Percentiles rank a stretch among this genome's conserved stretches.
Evolutionary conservation across 2,797 vertebrate genomes (phyloP).

Genomic region (Gallinago solitaria): DNA sequence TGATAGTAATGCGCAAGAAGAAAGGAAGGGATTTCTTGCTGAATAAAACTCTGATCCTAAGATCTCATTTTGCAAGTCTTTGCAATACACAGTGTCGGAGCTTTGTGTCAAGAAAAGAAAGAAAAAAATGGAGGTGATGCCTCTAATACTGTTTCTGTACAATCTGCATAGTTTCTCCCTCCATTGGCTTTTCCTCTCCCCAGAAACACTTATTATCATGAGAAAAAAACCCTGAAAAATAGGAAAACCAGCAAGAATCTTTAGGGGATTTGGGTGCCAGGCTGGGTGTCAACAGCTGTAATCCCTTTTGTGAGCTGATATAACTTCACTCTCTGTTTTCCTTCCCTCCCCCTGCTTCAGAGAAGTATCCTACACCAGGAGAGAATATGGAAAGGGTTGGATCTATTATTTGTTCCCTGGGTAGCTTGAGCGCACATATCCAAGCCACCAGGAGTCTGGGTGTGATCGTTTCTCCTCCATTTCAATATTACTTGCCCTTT

Average conservation of each 20-base stretch:
- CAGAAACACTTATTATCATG: not conserved
- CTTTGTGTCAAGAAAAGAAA: not conserved
- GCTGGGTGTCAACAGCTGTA: not conserved
- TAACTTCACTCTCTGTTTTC: not conserved
- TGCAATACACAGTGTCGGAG: not conserved
- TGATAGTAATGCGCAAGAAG: not conserved
- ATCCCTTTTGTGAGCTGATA: not conserved
- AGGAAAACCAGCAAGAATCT: not conserved
- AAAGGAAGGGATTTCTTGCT: not conserved
- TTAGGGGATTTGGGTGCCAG: not conserved
- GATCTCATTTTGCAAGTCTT: not conserved
- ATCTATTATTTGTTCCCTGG: not conserved
- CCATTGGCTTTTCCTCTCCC: not conserved
- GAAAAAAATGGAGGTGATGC: not conserved
- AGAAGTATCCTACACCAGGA: not conserved
- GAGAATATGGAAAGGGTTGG: not conserved
- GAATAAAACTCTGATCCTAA: not conserved
- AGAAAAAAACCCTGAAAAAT: not conserved
- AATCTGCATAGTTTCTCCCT: not conserved
- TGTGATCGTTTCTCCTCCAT: not conserved
- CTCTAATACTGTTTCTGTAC: not conserved
- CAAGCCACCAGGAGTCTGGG: not conserved
- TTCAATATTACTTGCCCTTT: not conserved
- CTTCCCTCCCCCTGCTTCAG: not conserved
- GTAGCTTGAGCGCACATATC: not conserved